These are phyloP conservation scores for Takifugu flavidus DNA, from an alignment of 2,113 vertebrate species.

Conservation along the genomic window DNA sequence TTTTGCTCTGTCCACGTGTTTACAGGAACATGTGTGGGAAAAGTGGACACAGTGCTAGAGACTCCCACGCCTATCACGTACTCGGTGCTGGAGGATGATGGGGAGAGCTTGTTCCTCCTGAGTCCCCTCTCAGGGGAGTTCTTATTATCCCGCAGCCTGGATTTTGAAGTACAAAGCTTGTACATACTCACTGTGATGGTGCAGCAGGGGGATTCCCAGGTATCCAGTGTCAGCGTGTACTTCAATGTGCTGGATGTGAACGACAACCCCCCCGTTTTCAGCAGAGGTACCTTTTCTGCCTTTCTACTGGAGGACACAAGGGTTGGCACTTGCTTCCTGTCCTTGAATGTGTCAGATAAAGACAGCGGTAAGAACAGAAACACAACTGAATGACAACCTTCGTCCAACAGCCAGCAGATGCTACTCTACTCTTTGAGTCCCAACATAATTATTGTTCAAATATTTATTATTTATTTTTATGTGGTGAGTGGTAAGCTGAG, in stretches of 20 bases:
- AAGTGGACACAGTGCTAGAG: conserved; percentile 42
- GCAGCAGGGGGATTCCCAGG: conserved; percentile 45
- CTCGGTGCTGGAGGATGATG: conserved; percentile 71
- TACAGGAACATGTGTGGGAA: conserved; percentile 74
- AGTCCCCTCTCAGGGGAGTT: conserved; percentile 72
- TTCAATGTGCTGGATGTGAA: conserved; percentile 76
- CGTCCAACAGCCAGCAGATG: too few relatives aligned
- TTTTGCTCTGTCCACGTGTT: conserved; percentile 23
- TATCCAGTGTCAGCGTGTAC: conserved; percentile 70
- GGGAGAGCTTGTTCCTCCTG: conserved; percentile 74
- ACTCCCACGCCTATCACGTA: conserved; percentile 54
- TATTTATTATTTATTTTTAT: too few relatives aligned
- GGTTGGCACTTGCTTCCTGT: too few relatives aligned
- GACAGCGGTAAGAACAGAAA: too few relatives aligned
- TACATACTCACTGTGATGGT: conserved; percentile 69
- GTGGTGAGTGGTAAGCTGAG: too few relatives aligned
- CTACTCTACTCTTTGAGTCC: too few relatives aligned
- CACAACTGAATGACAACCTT: too few relatives aligned
- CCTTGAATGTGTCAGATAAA: too few relatives aligned
- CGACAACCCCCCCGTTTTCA: conserved; percentile 6
- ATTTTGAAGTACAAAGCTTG: conserved; percentile 62
- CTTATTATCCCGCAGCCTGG: conserved; percentile 71
- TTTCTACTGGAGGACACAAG: too few relatives aligned
- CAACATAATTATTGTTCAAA: too few relatives aligned
- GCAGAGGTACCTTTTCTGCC: too few relatives aligned